Evolutionary conservation across 2,888 invertebrate genomes (phyloP), one percentile per base, ranked within the genome.

Genomic region (Cistogaster globosa): DNA sequence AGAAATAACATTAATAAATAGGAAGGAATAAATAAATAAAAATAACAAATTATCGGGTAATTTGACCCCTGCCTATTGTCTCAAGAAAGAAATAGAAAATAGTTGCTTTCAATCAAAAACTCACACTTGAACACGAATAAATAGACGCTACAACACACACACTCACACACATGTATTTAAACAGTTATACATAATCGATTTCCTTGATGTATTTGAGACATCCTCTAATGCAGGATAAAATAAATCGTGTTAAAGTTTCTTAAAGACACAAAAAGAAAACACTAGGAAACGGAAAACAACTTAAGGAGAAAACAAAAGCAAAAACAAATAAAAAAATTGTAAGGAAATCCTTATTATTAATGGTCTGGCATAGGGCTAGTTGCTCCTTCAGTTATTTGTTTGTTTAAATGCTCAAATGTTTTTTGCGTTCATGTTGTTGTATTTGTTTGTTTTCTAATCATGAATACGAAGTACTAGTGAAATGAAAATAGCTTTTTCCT

Each of bases 51-150:
- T 86, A 80, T 77, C 68, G 63, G 62, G 76, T 83, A 83, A 86
- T 86, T 76, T 74, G 83, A 86, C 75, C 86, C 86, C 80, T 80
- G 83, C 80, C 86, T 83, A 83, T 86, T 85, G 84, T 85, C 84
- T 82, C 69, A 51, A 53, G 36, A 18, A 81, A 38, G 72, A 51
- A 68, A 16, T 51, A 42, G 14, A 62, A 36, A 77, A 68, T 55
- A 69, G 58, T 18, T 53, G 75, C 83, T 58, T 74, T 78, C 84
- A 80, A 84, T 78, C 79, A 84, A 84, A 86, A 51, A 71, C 72
- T 60, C 65, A 83, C 68, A 72, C 77, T 68, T 26, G 12, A 18
- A 32, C 18, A 42, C 57, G 14, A 26, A 77, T 22, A 36, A n/a
- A n/a, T 16, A 51, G 11, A 72, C n/a, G 45, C 4, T 1, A 53